Evolutionary conservation across 2,797 vertebrate species (phyloP).

Genomic region (Manis javanica): DNA sequence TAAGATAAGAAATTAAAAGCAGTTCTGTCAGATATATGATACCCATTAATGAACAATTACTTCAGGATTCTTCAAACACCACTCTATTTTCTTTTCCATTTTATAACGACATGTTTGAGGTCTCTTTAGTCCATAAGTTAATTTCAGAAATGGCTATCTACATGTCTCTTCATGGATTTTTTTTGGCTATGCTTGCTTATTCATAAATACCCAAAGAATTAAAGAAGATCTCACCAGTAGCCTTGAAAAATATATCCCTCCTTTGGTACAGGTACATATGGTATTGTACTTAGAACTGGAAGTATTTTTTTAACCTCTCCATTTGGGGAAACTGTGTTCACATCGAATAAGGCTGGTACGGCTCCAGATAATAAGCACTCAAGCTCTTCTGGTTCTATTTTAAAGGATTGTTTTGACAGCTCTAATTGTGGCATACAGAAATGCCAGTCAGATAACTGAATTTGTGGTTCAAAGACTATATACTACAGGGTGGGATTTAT

Average conservation of each 20-base stretch:
- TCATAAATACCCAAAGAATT: slow-evolving; percentile 59
- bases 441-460: slow-evolving; percentile 68
- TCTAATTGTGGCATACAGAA: slow-evolving; percentile 75
- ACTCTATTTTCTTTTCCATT: slow-evolving; percentile 29
- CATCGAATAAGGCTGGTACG: slow-evolving; percentile 12
- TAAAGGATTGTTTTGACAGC: slow-evolving; percentile 77
- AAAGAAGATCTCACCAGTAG: slow-evolving; percentile 40
- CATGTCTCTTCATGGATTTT: background rate
- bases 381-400: slow-evolving; percentile 52
- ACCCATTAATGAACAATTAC: background rate
- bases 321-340: slow-evolving; percentile 55
- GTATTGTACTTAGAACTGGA: slow-evolving; percentile 32
- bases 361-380: slow-evolving; percentile 34
- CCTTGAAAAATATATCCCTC: background rate
- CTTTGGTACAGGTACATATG: background rate
- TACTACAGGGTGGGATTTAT: slow-evolving; percentile 77
- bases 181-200: background rate
- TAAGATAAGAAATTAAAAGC: slow-evolving; percentile 37
- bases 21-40: background rate
- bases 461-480: slow-evolving; percentile 74
- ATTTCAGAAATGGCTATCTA: slow-evolving; percentile 59
- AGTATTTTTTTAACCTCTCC: slow-evolving; percentile 16
- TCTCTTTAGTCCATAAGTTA: background rate
- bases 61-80: background rate
- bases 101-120: background rate